phyloP scores from a whole-genome alignment of 1,140 invertebrate genomes.

The Liolophura sinensis region DNA sequence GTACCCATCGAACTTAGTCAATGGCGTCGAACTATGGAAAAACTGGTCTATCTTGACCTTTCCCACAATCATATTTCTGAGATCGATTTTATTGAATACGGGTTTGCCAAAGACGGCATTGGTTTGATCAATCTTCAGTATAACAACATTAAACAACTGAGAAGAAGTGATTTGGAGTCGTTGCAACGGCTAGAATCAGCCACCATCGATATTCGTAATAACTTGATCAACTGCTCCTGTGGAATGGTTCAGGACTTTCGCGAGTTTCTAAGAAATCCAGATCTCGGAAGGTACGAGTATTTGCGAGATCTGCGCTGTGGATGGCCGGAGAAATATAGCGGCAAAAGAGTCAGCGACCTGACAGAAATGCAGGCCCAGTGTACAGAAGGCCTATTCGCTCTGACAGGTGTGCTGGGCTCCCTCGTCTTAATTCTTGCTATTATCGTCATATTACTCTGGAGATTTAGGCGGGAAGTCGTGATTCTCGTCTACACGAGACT shows the following conservation, averaged over 20 bases:
- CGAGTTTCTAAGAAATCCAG: too few relatives aligned
- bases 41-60: slow-evolving; percentile 29
- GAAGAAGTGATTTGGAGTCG: slow-evolving; percentile 18
- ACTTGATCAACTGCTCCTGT: slow-evolving; percentile 32
- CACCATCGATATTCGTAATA: slow-evolving; percentile 27
- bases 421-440: slow-evolving; percentile 22
- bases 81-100: slow-evolving; percentile 7
- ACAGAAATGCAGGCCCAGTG: slow-evolving; percentile 11
- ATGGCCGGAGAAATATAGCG: slow-evolving; percentile 14
- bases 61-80: slow-evolving; percentile 28
- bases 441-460: slow-evolving; percentile 21
- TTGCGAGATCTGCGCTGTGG: slow-evolving; percentile 24
- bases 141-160: slow-evolving; percentile 29
- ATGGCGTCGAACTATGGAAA: slow-evolving; percentile 28
- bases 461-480: slow-evolving; percentile 33
- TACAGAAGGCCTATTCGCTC: slow-evolving; percentile 8
- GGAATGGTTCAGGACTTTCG: too few relatives aligned
- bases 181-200: slow-evolving; percentile 17
- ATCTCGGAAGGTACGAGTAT: slow-evolving; percentile 20
- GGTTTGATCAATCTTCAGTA: slow-evolving; percentile 24
- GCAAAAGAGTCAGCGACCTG: slow-evolving; percentile 16
- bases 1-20: slow-evolving; percentile 17
- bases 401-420: slow-evolving; percentile 24
- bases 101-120: slow-evolving; percentile 1
- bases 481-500: slow-evolving; percentile 33